phyloP scores from a whole-genome alignment of 2,888 invertebrate species.

The Cosmia pyralina region DNA sequence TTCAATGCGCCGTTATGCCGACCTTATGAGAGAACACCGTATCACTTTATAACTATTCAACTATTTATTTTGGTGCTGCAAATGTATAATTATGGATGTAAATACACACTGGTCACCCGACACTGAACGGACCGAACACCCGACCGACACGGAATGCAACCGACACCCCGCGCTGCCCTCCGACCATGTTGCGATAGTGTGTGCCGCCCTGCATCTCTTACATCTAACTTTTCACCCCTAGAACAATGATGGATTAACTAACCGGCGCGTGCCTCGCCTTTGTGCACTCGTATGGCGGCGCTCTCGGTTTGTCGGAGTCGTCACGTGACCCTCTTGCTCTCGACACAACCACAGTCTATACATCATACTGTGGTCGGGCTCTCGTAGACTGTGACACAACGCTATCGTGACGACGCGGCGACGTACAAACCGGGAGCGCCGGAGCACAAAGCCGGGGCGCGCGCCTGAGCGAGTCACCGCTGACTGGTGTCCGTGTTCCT shows the following conservation, averaged over 20 bases:
- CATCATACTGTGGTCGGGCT: no score
- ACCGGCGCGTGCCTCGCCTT: slow-evolving; percentile 62
- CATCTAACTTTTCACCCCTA: slow-evolving; percentile 66
- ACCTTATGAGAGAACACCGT: slow-evolving; percentile 70
- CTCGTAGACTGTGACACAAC: no score
- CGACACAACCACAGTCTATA: no score
- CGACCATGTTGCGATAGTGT: slow-evolving; percentile 64
- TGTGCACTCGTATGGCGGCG: slow-evolving; percentile 40
- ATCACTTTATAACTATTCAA: slow-evolving; percentile 66
- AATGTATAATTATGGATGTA: slow-evolving; percentile 71
- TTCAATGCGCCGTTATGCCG: slow-evolving; percentile 51
- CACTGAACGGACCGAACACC: slow-evolving; percentile 60
- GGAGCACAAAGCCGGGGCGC: slow-evolving; percentile 44
- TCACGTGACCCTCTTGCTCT: not conserved
- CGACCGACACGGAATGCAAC: slow-evolving; percentile 64
- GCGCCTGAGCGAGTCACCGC: slow-evolving; percentile 67
- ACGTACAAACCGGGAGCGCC: slow-evolving; percentile 39
- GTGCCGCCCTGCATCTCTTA: slow-evolving; percentile 68
- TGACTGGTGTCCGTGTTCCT: slow-evolving; percentile 86
- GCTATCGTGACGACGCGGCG: slow-evolving; percentile 3
- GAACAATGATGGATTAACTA: slow-evolving; percentile 58
- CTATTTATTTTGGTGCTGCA: slow-evolving; percentile 68
- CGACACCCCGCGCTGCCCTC: slow-evolving; percentile 65
- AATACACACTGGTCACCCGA: slow-evolving; percentile 71
- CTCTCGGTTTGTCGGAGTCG: slow-evolving; percentile 30